Evolutionary conservation across 2,113 vertebrate genomes (phyloP), one percentile per base, ranked within the genome.

Genomic region (Tenebrosternarchus preto): DNA sequence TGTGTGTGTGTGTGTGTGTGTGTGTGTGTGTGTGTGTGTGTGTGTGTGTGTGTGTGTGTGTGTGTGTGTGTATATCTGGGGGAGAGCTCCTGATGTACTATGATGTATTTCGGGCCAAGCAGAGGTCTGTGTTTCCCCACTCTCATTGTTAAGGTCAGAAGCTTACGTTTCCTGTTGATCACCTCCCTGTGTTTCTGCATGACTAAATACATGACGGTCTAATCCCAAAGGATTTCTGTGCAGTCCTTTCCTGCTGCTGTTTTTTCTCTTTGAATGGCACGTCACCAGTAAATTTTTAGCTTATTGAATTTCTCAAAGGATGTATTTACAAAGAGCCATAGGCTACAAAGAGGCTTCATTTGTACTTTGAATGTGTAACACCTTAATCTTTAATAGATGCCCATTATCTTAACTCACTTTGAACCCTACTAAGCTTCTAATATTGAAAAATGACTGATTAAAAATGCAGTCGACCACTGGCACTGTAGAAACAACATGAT

Each of bases 141-240:
- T 67, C 81, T 81, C 75, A 91, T 91, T 91, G 90, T 91, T 88
- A 60, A 61, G 76, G 24, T 46, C 43, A 70, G 12, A 73, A 66
- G 56, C 29, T 43, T 84, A 85, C 79, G 76, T 81, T 90, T 92
- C 91, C 91, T 90, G 87, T 83, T 85, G 81, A 84, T 63, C 83
- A 80, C 78, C 57, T 76, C 57, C 36, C 25, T 25, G 6, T 70
- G 70, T 83, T 78, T 71, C 69, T 80, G 82, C 82, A 77, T 84
- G 84, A 76, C 63, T 73, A 71, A 56, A 66, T 68, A 56, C 25
- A 31, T 59, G 50, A 33, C 29, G 22, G n/a, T 59, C 56, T 60
- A 76, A 66, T 64, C 27, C 79, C 67, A 74, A 22, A 74, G 72
- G 25, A 73, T 68, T 72, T 60, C 17, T 7, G 80, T 66, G 17